phyloP scores from a whole-genome alignment of 2,888 invertebrate species.

The Malacosoma neustria region DNA sequence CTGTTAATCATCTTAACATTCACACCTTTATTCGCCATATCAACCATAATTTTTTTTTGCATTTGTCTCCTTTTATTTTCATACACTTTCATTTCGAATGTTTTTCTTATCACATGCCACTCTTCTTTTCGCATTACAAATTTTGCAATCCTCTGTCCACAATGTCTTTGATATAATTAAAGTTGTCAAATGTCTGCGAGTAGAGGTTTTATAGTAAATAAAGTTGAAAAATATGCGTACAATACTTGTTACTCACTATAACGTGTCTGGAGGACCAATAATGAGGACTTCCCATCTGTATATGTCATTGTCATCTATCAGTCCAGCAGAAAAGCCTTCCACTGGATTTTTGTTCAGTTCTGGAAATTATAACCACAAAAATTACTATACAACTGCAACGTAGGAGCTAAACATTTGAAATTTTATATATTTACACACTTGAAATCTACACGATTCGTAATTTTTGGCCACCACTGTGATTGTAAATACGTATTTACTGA shows the following conservation, averaged over 20 bases:
- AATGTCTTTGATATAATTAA: too few species aligned
- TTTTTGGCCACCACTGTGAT: conserved; percentile 34
- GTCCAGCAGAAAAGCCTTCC: conserved; percentile 99
- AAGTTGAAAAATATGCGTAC: not conserved
- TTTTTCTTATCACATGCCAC: too few species aligned
- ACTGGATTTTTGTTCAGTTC: conserved; percentile 99
- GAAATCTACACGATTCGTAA: conserved; percentile 21
- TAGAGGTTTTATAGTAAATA: not conserved
- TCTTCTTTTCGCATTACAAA: too few species aligned
- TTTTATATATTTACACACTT: conserved; percentile 7
- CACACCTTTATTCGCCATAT: too few species aligned
- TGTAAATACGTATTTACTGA: conserved; percentile 36
- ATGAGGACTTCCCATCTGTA: conserved; percentile 99
- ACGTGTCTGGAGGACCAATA: conserved; percentile 99
- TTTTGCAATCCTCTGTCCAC: too few species aligned
- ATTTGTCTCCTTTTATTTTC: too few species aligned
- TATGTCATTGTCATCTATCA: conserved; percentile 99
- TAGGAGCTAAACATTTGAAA: not conserved
- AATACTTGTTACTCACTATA: conserved; percentile 86
- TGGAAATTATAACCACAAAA: conserved; percentile 63
- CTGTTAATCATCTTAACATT: too few species aligned
- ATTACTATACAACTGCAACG: not conserved
- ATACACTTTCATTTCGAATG: too few species aligned
- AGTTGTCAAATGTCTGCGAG: too few species aligned
- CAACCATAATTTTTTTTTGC: too few species aligned